Base-by-base conservation (phyloP, 1,140 invertebrate species). In the Cyrtorhinus lividipennis region DNA sequence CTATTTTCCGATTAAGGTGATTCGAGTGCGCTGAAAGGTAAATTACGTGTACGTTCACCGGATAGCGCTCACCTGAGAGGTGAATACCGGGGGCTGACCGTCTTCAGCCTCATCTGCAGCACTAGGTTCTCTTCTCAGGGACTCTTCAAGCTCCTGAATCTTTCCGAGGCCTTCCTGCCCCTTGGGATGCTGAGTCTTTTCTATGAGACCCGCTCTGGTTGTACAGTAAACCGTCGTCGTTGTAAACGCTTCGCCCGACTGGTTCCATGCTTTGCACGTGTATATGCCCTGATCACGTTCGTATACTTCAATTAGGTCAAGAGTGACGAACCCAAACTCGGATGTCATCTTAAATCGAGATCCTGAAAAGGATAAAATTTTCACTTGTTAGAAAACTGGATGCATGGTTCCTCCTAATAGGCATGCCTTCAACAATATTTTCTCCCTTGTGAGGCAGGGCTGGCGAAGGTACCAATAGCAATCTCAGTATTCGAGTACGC, bases 261-360 rank as follows among this genome's bases (percentile, higher is more conserved):
- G 86, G 67, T 93, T 93, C 65, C 80, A 88, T 15, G 88, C 89
- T 69, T 92, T 90, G 73, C 87, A 90, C 2, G 91, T 94, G 71
- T 95, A 95, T 66, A 94, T 87, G 66, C 95, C 95, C 71, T 91
- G 89, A 74, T 99, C 96, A 67, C 92, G 82, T 66, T 92, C 86
- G 72, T 95, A 90, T 0, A 91, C 83, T 71, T 95, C 90, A 53
- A 82, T 88, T 46, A 95, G 74, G 72, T 94, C 90, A 56, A 97
- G 75, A 3, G 89, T 92, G 0, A 94, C 90, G 72, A 91, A 93
- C 62, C 93, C 92, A 73, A 96, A 95, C 68, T 96, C 92, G 72
- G 81, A 90, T 0, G 86, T 89, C 73, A 90, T 82, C 72, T 90
- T 92, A 71, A 90, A 93, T 61, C 90, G 77, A 3, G 88, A 85